A percentile compares a stretch with the other conserved stretches of the same genome.
Evolutionary conservation across 2,113 vertebrate species (phyloP).

Genomic region (Cyanoramphus novaezelandiae): DNA sequence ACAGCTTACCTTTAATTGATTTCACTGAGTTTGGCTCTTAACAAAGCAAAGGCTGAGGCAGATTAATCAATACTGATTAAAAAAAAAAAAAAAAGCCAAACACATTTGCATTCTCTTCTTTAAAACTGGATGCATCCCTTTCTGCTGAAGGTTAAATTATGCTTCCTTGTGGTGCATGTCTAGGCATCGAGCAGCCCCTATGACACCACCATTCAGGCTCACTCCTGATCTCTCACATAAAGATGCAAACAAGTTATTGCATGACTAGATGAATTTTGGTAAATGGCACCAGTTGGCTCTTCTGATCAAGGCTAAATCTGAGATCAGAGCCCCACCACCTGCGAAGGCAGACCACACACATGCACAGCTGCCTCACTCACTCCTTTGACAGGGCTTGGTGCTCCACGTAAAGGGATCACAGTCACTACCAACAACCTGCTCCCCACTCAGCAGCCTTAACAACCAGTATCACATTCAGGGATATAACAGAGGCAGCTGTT

Average conservation of each 20-base stretch:
- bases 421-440: neutral
- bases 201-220: neutral
- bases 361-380: neutral
- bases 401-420: neutral
- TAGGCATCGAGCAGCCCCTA: neutral
- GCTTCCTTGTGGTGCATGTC: neutral
- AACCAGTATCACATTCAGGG: neutral
- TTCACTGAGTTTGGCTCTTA: neutral
- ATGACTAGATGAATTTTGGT: neutral
- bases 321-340: neutral
- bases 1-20: neutral
- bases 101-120: neutral
- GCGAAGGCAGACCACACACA: neutral
- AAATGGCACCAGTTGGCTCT: neutral
- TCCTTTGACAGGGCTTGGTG: accelerated
- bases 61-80: neutral
- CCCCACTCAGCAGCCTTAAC: neutral
- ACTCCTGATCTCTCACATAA: neutral
- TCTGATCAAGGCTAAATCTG: neutral
- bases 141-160: neutral
- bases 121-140: neutral
- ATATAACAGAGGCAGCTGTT: neutral
- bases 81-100: neutral
- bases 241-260: neutral
- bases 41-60: neutral